These are phyloP conservation scores for Griposia aprilina DNA, from an alignment of 2,888 invertebrate genomes.

Conservation along the genomic window DNA sequence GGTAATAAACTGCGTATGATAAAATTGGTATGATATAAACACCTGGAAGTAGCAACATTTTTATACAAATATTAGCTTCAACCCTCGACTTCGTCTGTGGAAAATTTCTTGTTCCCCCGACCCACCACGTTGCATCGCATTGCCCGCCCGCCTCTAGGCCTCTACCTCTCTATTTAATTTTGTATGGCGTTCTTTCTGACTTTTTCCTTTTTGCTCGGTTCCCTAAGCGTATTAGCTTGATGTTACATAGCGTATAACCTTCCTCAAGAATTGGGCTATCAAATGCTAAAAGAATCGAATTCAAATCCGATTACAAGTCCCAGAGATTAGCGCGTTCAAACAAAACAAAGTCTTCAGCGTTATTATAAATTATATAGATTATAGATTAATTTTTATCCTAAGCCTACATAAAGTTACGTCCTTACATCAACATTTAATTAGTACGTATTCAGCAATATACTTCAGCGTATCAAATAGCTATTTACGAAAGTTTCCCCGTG, in stretches of 20 bases:
- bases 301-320: neutral
- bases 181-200: neutral
- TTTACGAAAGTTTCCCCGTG: neutral
- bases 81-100: neutral
- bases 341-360: neutral
- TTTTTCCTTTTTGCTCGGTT: neutral
- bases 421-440: neutral
- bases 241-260: neutral
- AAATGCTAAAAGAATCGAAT: neutral
- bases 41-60: neutral
- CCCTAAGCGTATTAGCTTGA: too few relatives aligned
- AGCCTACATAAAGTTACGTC: too few relatives aligned
- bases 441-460: neutral
- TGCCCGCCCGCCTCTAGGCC: neutral
- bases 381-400: too few relatives aligned
- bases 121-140: too few relatives aligned
- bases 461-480: neutral
- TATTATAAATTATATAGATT: too few relatives aligned
- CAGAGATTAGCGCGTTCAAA: neutral
- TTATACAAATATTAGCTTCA: neutral
- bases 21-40: neutral
- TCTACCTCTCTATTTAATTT: neutral
- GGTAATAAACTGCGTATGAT: neutral
- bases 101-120: too few relatives aligned
- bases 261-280: neutral